Evolutionary conservation across 2,888 invertebrate species (phyloP).

Genomic region (Gibbula magus): DNA sequence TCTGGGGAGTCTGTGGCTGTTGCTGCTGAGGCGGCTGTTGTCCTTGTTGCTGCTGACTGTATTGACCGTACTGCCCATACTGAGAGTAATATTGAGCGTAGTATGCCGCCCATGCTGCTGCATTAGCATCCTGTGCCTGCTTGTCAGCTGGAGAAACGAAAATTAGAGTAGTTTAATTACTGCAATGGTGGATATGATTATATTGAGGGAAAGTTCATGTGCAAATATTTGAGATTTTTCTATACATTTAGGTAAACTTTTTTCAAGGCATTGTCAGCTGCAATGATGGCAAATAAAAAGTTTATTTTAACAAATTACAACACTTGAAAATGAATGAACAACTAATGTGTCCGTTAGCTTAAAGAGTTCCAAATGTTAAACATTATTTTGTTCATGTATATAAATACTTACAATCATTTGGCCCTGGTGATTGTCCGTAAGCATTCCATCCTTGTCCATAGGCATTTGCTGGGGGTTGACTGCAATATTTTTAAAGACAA

Average conservation of each 20-base stretch:
- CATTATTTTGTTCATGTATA: too few species aligned
- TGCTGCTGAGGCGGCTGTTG: conserved; percentile 50
- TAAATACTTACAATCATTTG: conserved; percentile 30
- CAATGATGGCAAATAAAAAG: too few species aligned
- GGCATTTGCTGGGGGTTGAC: conserved; percentile 61
- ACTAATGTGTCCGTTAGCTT: too few species aligned
- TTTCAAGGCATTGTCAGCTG: too few species aligned
- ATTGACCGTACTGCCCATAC: conserved; percentile 61
- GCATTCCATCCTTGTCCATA: conserved; percentile 71
- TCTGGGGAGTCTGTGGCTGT: conserved; percentile 74
- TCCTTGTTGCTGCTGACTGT: conserved; percentile 55
- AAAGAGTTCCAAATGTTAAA: too few species aligned
- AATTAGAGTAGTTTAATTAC: not conserved
- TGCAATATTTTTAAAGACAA: conserved; percentile 30
- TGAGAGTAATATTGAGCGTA: conserved; percentile 76
- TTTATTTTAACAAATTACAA: too few species aligned
- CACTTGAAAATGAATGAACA: too few species aligned
- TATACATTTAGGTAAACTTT: too few species aligned
- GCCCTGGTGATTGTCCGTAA: conserved; percentile 39
- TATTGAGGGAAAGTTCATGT: not conserved
- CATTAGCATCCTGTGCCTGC: conserved; percentile 72
- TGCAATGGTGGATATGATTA: not conserved
- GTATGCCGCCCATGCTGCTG: conserved; percentile 77
- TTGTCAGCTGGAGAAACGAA: conserved; percentile 36
- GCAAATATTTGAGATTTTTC: too few species aligned